phyloP scores from a whole-genome alignment of 2,797 vertebrate genomes.

The Tapera naevia region DNA sequence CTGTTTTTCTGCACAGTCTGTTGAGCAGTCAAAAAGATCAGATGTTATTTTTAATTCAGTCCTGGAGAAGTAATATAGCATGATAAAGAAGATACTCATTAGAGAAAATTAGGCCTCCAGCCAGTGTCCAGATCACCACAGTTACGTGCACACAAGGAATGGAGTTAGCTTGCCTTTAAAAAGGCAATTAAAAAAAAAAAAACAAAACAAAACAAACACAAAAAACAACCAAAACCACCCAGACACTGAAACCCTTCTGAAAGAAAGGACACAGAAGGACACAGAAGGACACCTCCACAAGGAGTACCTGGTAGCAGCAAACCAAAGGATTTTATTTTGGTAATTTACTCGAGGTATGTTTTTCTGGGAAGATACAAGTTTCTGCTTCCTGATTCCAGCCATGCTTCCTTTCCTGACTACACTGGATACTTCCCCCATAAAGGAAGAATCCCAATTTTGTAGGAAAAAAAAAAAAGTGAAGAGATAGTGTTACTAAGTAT shows the following conservation, averaged over 20 bases:
- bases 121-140: not conserved
- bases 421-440: not conserved
- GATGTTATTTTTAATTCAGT: not conserved
- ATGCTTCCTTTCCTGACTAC: not conserved
- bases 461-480: not conserved
- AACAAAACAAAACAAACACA: too few species aligned
- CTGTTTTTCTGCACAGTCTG: not conserved
- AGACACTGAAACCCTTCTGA: not conserved
- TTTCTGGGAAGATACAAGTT: not conserved
- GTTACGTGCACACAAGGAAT: not conserved
- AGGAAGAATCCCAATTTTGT: not conserved
- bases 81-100: not conserved
- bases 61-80: not conserved
- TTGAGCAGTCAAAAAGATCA: not conserved
- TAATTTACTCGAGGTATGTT: not conserved
- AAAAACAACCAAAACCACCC: too few species aligned
- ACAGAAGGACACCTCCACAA: not conserved
- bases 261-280: not conserved
- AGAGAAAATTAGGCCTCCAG: not conserved
- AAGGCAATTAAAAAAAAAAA: not conserved
- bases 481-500: not conserved
- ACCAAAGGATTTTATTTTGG: not conserved
- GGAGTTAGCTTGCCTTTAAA: not conserved
- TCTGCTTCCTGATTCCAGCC: not conserved
- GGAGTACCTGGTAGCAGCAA: not conserved